Evolutionary conservation across 2,113 vertebrate genomes (phyloP), one percentile per base, ranked within the genome.

Genomic region (Barbus barbus): DNA sequence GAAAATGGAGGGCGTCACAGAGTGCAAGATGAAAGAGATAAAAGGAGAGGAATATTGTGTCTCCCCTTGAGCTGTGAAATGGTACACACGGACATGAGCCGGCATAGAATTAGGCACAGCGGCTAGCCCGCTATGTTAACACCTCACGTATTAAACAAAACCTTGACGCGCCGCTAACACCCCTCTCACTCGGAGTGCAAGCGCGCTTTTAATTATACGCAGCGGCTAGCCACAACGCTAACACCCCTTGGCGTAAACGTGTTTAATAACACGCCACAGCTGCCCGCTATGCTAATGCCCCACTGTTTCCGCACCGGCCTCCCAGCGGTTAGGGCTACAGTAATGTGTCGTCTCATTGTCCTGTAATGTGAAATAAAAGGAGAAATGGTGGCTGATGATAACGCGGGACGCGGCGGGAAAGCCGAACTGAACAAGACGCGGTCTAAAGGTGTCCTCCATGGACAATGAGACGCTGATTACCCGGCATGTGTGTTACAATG

Each of bases 31-130:
- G 86, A 78, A 78, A 82, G 85, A 86, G 82, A 88, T 85, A 83
- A 83, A 83, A 86, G 84, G 58, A 67, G 71, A 26, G 56, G 81
- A 83, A 87, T 75, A 77, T 81, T 61, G 84, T 73, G 41, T 84
- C 73, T 75, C 85, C 81, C 85, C 85, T 78, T 83, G 75, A 86
- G 85, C 85, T 86, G 85, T 79, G 85, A 86, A 86, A 86, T 86
- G 85, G 74, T 83, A 79, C 81, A 80, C 65, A 75, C 81, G 76
- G 80, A 67, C 74, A 72, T 53, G 41, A 61, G 80, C 85, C 56
- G 48, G 31, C 58, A 60, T 41, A 78, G 79, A 87, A 87, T 84
- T 58, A 58, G 78, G 56, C 71, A 77, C 78, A 73, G 86, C 53
- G 72, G 36, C 67, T 44, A 56, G 53, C 60, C 65, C n/a, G 63